phyloP scores from a whole-genome alignment of 2,888 invertebrate species.

The Ichneumoninae sp. region DNA sequence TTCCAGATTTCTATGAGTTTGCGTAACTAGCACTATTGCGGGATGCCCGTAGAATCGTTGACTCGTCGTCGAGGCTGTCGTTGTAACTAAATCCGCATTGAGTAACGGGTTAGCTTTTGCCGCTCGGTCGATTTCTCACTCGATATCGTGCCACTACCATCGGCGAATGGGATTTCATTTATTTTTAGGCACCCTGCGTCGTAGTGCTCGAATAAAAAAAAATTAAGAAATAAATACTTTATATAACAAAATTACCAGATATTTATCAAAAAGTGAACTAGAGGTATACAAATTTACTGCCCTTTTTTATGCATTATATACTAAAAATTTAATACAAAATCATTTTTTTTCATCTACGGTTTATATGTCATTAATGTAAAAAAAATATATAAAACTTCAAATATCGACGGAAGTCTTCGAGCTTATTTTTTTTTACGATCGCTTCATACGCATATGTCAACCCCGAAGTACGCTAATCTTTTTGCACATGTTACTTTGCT shows the following conservation, averaged over 20 bases:
- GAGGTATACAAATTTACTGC: too few species aligned
- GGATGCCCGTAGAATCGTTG: conserved; percentile 53
- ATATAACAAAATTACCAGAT: background rate
- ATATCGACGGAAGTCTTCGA: too few species aligned
- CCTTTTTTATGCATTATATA: too few species aligned
- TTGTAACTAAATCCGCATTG: conserved; percentile 45
- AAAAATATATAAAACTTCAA: too few species aligned
- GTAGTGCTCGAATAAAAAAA: background rate
- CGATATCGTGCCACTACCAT: conserved; percentile 25
- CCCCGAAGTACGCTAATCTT: too few species aligned
- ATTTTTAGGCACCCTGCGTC: background rate
- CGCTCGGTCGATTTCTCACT: conserved; percentile 50
- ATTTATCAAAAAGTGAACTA: background rate
- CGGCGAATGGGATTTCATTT: background rate
- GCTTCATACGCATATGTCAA: too few species aligned
- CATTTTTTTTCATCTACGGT: too few species aligned
- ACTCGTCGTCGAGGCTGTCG: conserved; percentile 44
- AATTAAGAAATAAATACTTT: background rate
- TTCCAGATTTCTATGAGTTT: conserved; percentile 60
- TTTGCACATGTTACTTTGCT: too few species aligned
- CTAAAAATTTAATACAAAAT: too few species aligned
- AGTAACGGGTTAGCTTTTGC: conserved; percentile 46
- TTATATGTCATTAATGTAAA: too few species aligned
- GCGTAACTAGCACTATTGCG: conserved; percentile 47
- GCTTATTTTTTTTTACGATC: too few species aligned